Conservation (phyloP, 2,113 vertebrate genomes). For the Myotis yumanensis region DNA sequence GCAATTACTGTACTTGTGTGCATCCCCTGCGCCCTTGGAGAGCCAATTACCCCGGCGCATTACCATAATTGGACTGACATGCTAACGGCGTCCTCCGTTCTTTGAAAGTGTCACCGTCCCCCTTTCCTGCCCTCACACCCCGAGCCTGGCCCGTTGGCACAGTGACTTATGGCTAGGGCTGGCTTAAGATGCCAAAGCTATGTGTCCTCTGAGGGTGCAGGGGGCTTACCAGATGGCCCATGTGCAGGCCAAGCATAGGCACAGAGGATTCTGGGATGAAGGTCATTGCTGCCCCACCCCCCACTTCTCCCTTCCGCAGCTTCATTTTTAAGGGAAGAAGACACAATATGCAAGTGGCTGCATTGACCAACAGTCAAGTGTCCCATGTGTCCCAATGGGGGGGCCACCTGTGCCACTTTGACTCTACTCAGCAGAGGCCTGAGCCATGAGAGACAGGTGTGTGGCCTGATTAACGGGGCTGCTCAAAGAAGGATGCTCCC, state of each 20-base stretch:
- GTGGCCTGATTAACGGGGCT: not conserved
- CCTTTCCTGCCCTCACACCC: slow-evolving; percentile 46
- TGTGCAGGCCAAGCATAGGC: not conserved
- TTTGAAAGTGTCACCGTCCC: slow-evolving; percentile 64
- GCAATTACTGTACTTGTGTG: slow-evolving; percentile 75
- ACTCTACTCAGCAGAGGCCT: not conserved
- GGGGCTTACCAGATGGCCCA: slow-evolving; percentile 8
- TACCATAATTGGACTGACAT: slow-evolving; percentile 71
- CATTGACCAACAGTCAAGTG: not conserved
- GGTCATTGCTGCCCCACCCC: not conserved
- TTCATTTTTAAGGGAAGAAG: not conserved
- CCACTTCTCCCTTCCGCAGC: not conserved
- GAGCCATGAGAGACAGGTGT: not conserved
- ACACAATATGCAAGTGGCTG: not conserved
- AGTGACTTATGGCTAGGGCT: slow-evolving; percentile 9
- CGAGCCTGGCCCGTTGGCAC: not conserved
- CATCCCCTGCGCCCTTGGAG: slow-evolving; percentile 69
- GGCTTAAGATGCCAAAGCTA: slow-evolving; percentile 49
- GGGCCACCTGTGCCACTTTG: too few relatives aligned
- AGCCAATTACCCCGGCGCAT: slow-evolving; percentile 76
- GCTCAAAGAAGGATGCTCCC: not conserved
- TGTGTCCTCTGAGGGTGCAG: not conserved
- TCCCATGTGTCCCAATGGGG: not conserved
- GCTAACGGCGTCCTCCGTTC: slow-evolving; percentile 61
- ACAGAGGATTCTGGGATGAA: not conserved